Conservation (phyloP, 2,113 vertebrate species). For the Spermophilus dauricus region DNA sequence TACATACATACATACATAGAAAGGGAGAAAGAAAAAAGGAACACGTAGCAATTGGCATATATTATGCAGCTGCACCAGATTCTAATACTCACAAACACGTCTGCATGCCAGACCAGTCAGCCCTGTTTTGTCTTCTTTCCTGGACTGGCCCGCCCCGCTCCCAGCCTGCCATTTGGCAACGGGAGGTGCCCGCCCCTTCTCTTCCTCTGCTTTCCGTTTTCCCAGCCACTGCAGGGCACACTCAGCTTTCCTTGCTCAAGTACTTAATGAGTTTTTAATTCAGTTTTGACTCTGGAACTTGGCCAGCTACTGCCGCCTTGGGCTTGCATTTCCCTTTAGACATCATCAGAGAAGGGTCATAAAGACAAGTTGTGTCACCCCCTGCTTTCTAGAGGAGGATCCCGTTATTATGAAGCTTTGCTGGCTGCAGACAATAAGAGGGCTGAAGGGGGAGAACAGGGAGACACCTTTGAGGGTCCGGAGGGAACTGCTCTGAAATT, state of each 20-base stretch:
- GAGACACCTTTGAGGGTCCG: background rate
- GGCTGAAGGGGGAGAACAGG: background rate
- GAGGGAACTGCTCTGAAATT: background rate
- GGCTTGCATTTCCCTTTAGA: constrained; percentile 65
- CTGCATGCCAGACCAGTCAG: background rate
- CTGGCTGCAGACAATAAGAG: background rate
- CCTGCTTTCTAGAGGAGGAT: constrained; percentile 56
- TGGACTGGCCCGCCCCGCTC: background rate
- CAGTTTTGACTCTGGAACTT: constrained; percentile 71
- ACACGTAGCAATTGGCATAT: constrained; percentile 66
- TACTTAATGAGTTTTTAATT: constrained; percentile 79
- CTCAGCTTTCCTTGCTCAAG: constrained; percentile 68
- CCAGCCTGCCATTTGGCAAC: constrained; percentile 61
- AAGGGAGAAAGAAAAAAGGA: background rate
- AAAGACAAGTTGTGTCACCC: constrained; percentile 26
- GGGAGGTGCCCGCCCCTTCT: constrained; percentile 40
- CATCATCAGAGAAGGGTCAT: background rate
- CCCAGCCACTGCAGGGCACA: background rate
- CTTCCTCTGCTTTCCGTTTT: constrained; percentile 7
- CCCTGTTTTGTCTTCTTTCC: constrained; percentile 46
- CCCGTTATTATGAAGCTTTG: background rate
- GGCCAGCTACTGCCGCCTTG: background rate
- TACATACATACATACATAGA: background rate
- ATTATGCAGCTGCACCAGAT: constrained; percentile 10
- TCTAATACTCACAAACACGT: background rate